Conservation (phyloP, 2,113 vertebrate genomes). For the Alces alces region DNA sequence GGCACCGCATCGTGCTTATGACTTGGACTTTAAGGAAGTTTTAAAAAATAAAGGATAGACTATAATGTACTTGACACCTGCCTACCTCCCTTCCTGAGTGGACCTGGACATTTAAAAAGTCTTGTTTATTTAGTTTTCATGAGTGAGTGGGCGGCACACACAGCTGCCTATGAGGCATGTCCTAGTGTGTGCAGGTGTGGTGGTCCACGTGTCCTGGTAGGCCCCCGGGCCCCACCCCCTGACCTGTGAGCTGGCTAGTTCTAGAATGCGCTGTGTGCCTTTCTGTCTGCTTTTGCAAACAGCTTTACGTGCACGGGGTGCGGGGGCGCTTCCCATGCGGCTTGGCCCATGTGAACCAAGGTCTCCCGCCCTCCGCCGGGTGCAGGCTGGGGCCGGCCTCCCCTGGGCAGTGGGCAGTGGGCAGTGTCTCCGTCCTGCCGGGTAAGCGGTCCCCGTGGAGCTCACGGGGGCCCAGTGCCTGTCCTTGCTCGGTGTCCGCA, state of each 20-base stretch:
- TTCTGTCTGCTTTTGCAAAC: neutral
- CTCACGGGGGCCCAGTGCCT: fast-evolving
- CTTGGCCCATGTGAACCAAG: fast-evolving
- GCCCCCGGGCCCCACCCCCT: fast-evolving
- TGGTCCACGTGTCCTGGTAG: fast-evolving
- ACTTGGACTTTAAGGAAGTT: neutral
- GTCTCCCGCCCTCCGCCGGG: neutral
- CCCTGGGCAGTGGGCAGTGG: neutral
- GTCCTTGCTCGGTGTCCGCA: fast-evolving
- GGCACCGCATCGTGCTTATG: neutral
- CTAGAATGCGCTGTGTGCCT: neutral
- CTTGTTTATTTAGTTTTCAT: neutral
- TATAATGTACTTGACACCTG: neutral
- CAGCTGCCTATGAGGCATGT: fast-evolving
- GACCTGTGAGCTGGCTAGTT: neutral
- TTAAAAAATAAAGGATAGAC: neutral
- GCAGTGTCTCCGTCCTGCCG: neutral
- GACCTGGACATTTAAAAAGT: neutral
- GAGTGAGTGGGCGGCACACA: fast-evolving
- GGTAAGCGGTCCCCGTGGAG: fast-evolving
- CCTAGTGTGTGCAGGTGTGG: fast-evolving
- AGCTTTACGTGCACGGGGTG: fast-evolving
- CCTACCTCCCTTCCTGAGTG: neutral
- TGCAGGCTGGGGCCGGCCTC: fast-evolving
- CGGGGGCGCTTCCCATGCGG: fast-evolving